Conservation (phyloP, 2,888 invertebrate species). For the Ornithoptera priamus region DNA sequence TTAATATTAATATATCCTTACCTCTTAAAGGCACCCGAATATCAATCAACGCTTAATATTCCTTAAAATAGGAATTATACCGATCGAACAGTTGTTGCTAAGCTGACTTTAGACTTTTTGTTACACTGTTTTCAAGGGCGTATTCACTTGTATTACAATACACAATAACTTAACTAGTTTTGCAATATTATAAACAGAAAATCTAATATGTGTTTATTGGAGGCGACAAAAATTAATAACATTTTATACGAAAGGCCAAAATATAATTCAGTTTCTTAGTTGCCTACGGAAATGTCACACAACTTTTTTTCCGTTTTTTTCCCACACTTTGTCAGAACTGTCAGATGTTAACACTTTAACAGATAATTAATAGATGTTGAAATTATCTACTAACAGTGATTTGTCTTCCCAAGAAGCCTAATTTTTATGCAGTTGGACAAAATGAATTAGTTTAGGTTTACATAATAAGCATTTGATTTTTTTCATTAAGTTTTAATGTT, state of each 20-base stretch:
- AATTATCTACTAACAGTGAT: too few species aligned
- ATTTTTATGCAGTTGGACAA: too few species aligned
- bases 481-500: too few species aligned
- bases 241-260: conserved; percentile 51
- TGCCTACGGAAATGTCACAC: conserved; percentile 51
- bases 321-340: conserved; percentile 30
- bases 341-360: conserved; percentile 28
- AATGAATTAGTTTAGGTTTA: too few species aligned
- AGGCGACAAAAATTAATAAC: conserved; percentile 41
- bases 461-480: too few species aligned
- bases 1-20: conserved; percentile 44
- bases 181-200: conserved; percentile 36
- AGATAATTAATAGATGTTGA: conserved; percentile 4
- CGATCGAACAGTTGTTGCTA: conserved; percentile 72
- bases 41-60: conserved; percentile 46
- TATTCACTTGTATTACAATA: conserved; percentile 50
- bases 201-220: conserved; percentile 20
- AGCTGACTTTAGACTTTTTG: conserved; percentile 73
- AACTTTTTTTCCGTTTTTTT: conserved; percentile 38
- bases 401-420: too few species aligned
- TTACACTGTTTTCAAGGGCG: conserved; percentile 74
- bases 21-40: conserved; percentile 62
- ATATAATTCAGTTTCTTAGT: conserved; percentile 49
- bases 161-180: conserved; percentile 41
- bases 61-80: conserved; percentile 56